Percentiles rank a stretch among this genome's conserved stretches.
These are phyloP conservation scores for Pelochelys cantorii DNA, from an alignment of 2,797 vertebrate species.

Conservation along the genomic window DNA sequence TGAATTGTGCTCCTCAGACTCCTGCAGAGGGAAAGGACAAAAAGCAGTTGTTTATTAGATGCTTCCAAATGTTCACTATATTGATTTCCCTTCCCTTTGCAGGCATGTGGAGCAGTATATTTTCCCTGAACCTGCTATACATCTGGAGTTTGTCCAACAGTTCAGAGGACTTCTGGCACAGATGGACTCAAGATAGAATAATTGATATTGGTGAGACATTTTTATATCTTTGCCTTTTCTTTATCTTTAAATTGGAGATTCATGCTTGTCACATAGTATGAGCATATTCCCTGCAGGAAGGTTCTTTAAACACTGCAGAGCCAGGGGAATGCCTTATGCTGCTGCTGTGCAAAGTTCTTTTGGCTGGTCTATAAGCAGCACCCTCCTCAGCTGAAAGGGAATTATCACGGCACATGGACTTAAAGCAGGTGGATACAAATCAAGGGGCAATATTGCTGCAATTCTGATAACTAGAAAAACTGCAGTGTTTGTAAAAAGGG, in stretches of 20 bases:
- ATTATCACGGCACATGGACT: not conserved
- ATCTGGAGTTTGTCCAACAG: slow-evolving; percentile 81
- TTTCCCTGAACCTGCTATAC: slow-evolving; percentile 85
- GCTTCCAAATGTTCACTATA: not conserved
- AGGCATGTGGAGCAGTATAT: slow-evolving; percentile 88
- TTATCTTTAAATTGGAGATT: not conserved
- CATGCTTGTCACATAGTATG: not conserved
- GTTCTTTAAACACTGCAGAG: not conserved
- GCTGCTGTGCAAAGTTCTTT: not conserved
- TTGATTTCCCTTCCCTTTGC: not conserved
- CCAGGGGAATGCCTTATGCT: not conserved
- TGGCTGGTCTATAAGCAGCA: not conserved
- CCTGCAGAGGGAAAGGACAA: not conserved
- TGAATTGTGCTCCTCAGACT: not conserved
- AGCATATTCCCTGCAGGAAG: not conserved
- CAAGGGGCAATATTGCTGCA: not conserved
- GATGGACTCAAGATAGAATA: slow-evolving; percentile 81
- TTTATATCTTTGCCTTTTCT: not conserved
- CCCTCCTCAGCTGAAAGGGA: not conserved
- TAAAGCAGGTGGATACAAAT: not conserved
- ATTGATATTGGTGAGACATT: slow-evolving; percentile 81
- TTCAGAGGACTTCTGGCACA: slow-evolving; percentile 83
- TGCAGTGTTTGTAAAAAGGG: not conserved
- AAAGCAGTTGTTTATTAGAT: not conserved
- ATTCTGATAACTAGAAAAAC: not conserved